Evolutionary conservation across 1,140 invertebrate species (phyloP).

Genomic region (Elysia chlorotica): DNA sequence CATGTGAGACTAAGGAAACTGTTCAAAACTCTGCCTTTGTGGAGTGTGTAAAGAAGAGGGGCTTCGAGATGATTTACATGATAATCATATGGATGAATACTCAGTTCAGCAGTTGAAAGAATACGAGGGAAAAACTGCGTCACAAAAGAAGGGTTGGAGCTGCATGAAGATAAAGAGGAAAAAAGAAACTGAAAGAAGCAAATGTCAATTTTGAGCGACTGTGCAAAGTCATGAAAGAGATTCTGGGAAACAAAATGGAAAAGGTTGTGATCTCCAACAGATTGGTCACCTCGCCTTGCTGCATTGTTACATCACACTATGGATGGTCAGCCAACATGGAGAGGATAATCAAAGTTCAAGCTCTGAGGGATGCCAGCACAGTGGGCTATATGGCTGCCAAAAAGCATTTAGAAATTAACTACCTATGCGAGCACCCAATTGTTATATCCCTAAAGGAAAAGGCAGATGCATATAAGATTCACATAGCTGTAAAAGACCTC

Average conservation of each 20-base stretch:
- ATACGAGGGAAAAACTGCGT: conserved; percentile 96
- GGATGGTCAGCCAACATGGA: conserved; percentile 99
- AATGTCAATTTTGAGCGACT: conserved; percentile 80
- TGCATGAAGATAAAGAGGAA: conserved; percentile 85
- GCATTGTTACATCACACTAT: conserved; percentile 92
- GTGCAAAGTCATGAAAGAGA: conserved; percentile 98
- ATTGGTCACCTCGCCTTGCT: conserved; percentile 90
- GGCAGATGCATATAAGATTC: conserved; percentile 93
- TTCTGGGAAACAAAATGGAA: conserved; percentile 96
- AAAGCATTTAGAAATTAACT: conserved; percentile 97
- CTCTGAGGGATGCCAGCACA: conserved; percentile 89
- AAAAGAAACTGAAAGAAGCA: conserved; percentile 95
- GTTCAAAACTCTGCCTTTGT: conserved; percentile 97
- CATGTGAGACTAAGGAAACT: conserved; percentile 67
- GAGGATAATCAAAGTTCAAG: conserved; percentile 98
- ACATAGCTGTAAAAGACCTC: conserved; percentile 81
- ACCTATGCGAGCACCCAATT: conserved; percentile 97
- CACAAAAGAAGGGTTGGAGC: conserved; percentile 95
- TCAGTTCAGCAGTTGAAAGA: conserved; percentile 98
- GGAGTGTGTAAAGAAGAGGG: conserved; percentile 94
- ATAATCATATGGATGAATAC: conserved; percentile 98
- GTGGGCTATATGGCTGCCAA: conserved; percentile 99
- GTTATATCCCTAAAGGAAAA: conserved; percentile 88
- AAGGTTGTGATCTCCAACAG: conserved; percentile 93
- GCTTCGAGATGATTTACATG: conserved; percentile 99